Evolutionary conservation across 2,113 vertebrate genomes (phyloP), one percentile per base, ranked within the genome.

Genomic region (Plectropomus leopardus): DNA sequence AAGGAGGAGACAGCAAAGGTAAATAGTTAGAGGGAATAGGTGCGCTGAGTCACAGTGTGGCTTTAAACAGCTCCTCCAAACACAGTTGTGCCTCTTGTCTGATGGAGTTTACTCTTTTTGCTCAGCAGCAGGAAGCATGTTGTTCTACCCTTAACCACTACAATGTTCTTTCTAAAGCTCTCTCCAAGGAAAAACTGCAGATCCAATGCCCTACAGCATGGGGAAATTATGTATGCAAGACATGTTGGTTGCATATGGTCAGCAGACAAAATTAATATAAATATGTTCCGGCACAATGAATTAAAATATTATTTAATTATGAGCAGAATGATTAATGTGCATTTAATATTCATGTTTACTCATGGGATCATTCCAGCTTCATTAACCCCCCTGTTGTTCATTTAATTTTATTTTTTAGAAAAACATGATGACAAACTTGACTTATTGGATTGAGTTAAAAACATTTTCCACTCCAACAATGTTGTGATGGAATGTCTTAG

Each of bases 11-110:
- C 32, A 53, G 48, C 13, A 44, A 13, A 84, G 64, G 58, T 71
- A 66, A 87, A 76, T 14, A 58, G 73, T 34, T 15, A 36, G 54
- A 81, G 13, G 65, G 50, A 75, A 67, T 11, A 13, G 51, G 47
- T 68, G 53, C 7, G 48, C 57, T 6, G 80, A 78, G 53, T 57
- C 65, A 32, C 19, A 42, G 36, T 14, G 70, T 24, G 67, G 60
- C 7, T 28, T 67, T 48, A 45, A 66, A 65, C 66, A 36, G 42
- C 69, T 72, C 47, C 34, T 58, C 47, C 45, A 55, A 72, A 83
- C 70, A 69, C 82, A 78, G 61, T 53, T 48, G 75, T 64, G 57
- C 23, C 60, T 80, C 17, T 63, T 60, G 63, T 72, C 32, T 42
- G 19, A 11, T 28, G n/a, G 55, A 73, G 72, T 66, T 84, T 60